Percentiles rank a stretch among this genome's conserved stretches.
phyloP scores from a whole-genome alignment of 2,797 vertebrate genomes.

The Fratercula arctica region DNA sequence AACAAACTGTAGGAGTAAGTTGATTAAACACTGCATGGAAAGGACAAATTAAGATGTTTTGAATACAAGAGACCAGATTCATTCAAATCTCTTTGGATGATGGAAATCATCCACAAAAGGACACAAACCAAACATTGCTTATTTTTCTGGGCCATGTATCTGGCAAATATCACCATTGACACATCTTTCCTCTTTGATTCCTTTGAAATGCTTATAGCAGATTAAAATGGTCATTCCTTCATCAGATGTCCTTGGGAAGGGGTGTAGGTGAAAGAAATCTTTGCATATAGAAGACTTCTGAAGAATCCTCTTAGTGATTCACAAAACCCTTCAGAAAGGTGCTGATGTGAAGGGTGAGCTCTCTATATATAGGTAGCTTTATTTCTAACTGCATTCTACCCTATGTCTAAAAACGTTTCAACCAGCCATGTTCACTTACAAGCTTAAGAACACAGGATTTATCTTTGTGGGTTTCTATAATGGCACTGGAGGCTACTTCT shows the following conservation, averaged over 20 bases:
- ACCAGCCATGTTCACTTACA: not conserved
- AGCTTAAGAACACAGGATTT: not conserved
- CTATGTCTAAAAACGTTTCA: not conserved
- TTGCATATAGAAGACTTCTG: not conserved
- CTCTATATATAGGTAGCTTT: not conserved
- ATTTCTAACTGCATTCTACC: not conserved
- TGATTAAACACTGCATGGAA: slow-evolving; percentile 33
- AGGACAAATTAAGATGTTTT: slow-evolving; percentile 13
- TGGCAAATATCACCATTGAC: not conserved
- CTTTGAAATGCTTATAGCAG: not conserved
- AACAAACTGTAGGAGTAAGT: slow-evolving; percentile 28
- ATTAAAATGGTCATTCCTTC: not conserved
- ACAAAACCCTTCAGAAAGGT: not conserved
- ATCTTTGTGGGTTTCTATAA: not conserved
- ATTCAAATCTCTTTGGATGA: not conserved
- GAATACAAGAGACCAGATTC: not conserved
- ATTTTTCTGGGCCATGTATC: not conserved
- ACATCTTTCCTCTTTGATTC: not conserved
- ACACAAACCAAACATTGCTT: not conserved
- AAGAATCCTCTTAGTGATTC: not conserved
- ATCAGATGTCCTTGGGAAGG: not conserved
- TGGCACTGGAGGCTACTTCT: not conserved
- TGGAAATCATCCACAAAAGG: not conserved
- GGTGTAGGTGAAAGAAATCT: not conserved
- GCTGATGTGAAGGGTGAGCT: not conserved